These are phyloP conservation scores for Poeciliopsis infans DNA, from an alignment of 2,797 vertebrate genomes.

Conservation along the genomic window DNA sequence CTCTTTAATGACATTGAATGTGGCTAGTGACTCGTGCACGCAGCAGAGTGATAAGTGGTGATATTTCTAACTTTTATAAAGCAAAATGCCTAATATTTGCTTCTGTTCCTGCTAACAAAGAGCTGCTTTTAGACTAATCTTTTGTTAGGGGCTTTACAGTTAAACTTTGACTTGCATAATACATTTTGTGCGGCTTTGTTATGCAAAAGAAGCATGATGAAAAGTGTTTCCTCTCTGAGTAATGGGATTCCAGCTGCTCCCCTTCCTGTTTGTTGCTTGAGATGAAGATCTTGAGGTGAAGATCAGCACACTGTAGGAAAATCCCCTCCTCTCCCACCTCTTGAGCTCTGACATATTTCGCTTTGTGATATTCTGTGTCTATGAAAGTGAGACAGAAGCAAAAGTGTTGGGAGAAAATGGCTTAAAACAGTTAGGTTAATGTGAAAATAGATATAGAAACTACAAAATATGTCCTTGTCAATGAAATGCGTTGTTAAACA, in stretches of 20 bases:
- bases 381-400: conserved; percentile 26
- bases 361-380: conserved; percentile 65
- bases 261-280: conserved; percentile 64
- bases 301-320: conserved; percentile 55
- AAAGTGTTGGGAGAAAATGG: conserved; percentile 20
- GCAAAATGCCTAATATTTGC: conserved; percentile 26
- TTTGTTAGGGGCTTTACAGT: conserved; percentile 53
- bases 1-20: conserved; percentile 49
- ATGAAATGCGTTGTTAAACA: conserved; percentile 25
- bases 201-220: conserved; percentile 76
- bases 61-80: conserved; percentile 55
- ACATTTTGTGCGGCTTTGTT: conserved; percentile 76
- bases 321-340: conserved; percentile 65
- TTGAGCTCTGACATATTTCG: conserved; percentile 61
- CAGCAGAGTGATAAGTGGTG: conserved; percentile 40
- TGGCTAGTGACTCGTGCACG: conserved; percentile 39
- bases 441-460: conserved; percentile 1
- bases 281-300: conserved; percentile 65
- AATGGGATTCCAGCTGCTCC: conserved; percentile 71
- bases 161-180: conserved; percentile 66
- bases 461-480: conserved; percentile 1
- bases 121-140: conserved; percentile 28
- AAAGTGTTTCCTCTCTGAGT: conserved; percentile 77
- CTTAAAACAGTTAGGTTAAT: background rate
- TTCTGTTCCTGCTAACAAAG: conserved; percentile 46